Evolutionary conservation across 2,113 vertebrate genomes (phyloP).

Genomic region (Microcebus ravelobensis): DNA sequence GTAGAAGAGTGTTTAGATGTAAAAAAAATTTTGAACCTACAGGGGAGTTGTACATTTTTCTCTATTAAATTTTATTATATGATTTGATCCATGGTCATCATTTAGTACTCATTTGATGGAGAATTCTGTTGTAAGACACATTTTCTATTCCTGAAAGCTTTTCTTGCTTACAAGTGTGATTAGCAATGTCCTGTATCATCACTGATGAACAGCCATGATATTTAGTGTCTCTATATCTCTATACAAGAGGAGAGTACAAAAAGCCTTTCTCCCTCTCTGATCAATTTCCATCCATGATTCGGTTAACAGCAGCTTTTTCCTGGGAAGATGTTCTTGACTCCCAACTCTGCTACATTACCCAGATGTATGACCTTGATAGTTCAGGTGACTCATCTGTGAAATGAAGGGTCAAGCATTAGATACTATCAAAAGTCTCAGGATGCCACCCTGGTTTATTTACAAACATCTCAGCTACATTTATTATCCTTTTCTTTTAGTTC

Average conservation of each 20-base stretch:
- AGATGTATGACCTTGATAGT: background rate
- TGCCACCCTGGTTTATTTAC: background rate
- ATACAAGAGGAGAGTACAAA: background rate
- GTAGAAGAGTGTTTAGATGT: background rate
- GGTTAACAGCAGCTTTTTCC: background rate
- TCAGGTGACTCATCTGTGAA: background rate
- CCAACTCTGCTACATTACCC: background rate
- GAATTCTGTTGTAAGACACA: background rate
- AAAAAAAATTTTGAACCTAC: background rate
- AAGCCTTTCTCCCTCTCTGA: background rate
- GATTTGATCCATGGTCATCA: background rate
- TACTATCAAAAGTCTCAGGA: background rate
- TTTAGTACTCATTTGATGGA: background rate
- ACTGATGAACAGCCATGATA: background rate
- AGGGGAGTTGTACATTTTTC: background rate
- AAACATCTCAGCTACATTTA: background rate
- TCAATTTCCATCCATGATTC: background rate
- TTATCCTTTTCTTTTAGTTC: background rate
- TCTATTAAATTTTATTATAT: background rate
- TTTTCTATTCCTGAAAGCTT: background rate
- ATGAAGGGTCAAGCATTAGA: background rate
- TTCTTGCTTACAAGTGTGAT: background rate
- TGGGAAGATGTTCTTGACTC: background rate
- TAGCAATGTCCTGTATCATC: background rate
- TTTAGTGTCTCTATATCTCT: background rate